Conservation (phyloP, 2,888 invertebrate genomes). For the Clunio marinus region DNA sequence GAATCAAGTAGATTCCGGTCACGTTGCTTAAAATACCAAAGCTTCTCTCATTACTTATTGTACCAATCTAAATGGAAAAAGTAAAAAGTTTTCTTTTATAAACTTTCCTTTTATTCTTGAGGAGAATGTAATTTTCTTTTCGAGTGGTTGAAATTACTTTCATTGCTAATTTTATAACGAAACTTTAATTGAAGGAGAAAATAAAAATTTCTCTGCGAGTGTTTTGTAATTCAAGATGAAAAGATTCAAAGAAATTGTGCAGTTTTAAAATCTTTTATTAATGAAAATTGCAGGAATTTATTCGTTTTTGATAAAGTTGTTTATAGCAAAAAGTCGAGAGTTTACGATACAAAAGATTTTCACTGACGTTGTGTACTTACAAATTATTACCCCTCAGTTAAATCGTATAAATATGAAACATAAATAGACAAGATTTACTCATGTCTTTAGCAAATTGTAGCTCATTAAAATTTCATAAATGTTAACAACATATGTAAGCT, state of each 20-base stretch:
- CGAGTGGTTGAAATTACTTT: neutral
- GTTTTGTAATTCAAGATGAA: neutral
- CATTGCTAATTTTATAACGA: neutral
- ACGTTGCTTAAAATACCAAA: conserved; percentile 22
- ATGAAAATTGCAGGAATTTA: too few species aligned
- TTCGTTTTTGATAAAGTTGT: too few species aligned
- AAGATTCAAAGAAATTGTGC: too few species aligned
- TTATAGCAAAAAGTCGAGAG: too few species aligned
- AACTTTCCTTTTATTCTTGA: neutral
- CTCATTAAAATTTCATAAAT: conserved; percentile 7
- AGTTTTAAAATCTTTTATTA: too few species aligned
- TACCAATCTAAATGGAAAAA: neutral
- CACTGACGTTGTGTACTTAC: too few species aligned
- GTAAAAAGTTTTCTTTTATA: neutral
- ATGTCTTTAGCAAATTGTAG: neutral
- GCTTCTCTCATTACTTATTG: neutral
- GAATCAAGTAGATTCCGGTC: conserved; percentile 4
- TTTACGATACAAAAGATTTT: too few species aligned
- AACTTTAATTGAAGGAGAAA: neutral
- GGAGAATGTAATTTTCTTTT: neutral
- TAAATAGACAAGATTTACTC: neutral
- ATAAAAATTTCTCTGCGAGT: neutral
- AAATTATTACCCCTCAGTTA: too few species aligned
- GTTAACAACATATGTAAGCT: neutral
- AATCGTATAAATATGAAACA: too few species aligned